These are phyloP conservation scores for Drosophila takahashii DNA, from an alignment of 1,140 invertebrate species.

Conservation along the genomic window DNA sequence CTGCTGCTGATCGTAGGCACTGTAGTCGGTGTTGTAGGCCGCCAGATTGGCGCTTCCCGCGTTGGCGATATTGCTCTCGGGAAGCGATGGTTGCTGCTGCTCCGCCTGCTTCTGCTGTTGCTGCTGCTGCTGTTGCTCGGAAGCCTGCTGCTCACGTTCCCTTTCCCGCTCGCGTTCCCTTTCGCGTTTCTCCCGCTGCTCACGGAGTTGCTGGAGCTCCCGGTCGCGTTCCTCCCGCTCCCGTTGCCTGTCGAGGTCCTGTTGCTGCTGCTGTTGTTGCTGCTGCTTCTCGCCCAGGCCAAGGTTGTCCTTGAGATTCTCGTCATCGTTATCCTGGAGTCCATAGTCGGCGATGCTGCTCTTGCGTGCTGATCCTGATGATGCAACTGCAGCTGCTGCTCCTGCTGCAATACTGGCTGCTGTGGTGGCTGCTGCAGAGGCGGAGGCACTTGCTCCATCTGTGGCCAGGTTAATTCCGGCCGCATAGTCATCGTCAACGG, in stretches of 20 bases:
- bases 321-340: slow-evolving; percentile 83
- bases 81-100: slow-evolving; percentile 38
- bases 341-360: slow-evolving; percentile 67
- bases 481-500: slow-evolving; percentile 63
- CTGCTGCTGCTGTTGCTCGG: slow-evolving; percentile 61
- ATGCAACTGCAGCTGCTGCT: slow-evolving; percentile 31
- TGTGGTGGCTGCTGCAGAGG: slow-evolving; percentile 28
- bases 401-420: slow-evolving; percentile 35
- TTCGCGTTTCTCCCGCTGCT: slow-evolving; percentile 58
- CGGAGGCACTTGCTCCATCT: slow-evolving; percentile 21
- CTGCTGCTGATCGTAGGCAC: slow-evolving; percentile 82
- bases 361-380: slow-evolving; percentile 40
- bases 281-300: slow-evolving; percentile 80
- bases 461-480: slow-evolving; percentile 11
- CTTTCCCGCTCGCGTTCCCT: slow-evolving; percentile 47
- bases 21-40: slow-evolving; percentile 80
- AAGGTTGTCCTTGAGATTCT: slow-evolving; percentile 84
- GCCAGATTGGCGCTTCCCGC: slow-evolving; percentile 61
- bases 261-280: slow-evolving; percentile 56
- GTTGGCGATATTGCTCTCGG: slow-evolving; percentile 43
- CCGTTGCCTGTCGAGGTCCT: slow-evolving; percentile 39
- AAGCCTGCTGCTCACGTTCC: slow-evolving; percentile 25
- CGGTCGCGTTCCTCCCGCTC: slow-evolving; percentile 63
- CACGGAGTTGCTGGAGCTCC: slow-evolving; percentile 57
- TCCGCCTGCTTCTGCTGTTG: slow-evolving; percentile 59